Evolutionary conservation across 30 jellyfish, hydroid and myxozoan species (phyloP), one percentile per base, ranked within the genome.

Genomic region (Cassiopea xamachana): DNA sequence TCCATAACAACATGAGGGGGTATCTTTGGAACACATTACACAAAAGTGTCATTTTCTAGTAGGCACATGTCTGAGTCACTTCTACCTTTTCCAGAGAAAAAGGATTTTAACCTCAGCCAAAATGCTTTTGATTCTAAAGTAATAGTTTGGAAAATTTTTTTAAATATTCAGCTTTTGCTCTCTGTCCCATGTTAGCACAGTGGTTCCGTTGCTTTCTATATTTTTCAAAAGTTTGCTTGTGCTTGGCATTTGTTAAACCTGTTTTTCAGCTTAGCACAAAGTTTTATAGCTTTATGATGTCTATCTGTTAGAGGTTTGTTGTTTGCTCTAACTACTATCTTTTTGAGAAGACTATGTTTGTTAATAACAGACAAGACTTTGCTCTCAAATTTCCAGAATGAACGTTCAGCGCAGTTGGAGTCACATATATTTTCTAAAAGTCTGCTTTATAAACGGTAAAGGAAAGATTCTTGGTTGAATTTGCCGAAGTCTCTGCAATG

Each of bases 271-370:
- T 69, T 69, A 17, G 78, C 15, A 12, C 61, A 7, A 74, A 74
- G 83, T 74, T 27, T 10, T 16, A 74, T 74, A 16, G 83, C 83
- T 46, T 46, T 74, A 14, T 61, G 83, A 61, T 74, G 83, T 48
- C 12, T 46, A 74, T 13, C 61, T 46, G 83, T 74, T 18, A 74
- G 61, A 48, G 83, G 61, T 17, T 74, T 74, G 83, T 27, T 74
- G 83, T 46, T 74, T 74, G 83, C 83, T 55, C 12, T 55, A 55
- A 55, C 64, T 55, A 55, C 7, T 55, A 6, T 55, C 64, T 74
- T 74, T 74, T 74, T 48, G 64, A 74, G 61, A 74, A 61, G 83
- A 16, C 64, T 61, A 74, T 10, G 61, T 39, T 8, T 46, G 39
- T 74, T 74, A 19, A 74, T 61, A 74, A 74, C 8, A 74, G 83